Conservation (phyloP, 2,797 vertebrate species). For the Urosaurus nigricauda region DNA sequence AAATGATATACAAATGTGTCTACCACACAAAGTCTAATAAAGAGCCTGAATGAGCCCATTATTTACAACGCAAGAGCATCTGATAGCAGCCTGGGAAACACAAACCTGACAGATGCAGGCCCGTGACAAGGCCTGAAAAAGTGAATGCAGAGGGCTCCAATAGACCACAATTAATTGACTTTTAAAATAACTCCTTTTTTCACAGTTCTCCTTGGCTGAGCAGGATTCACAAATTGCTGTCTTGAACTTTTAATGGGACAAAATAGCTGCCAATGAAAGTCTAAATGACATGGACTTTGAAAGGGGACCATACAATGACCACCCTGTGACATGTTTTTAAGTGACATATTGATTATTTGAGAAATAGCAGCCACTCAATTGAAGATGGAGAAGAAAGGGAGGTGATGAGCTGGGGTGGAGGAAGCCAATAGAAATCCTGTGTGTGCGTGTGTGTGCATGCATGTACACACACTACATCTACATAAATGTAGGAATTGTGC, state of each 20-base stretch:
- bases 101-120: slow-evolving; percentile 78
- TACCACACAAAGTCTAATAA: slow-evolving; percentile 64
- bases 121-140: slow-evolving; percentile 36
- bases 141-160: slow-evolving; percentile 65
- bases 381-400: slow-evolving; percentile 21
- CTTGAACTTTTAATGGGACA: slow-evolving; percentile 83
- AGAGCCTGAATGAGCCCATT: slow-evolving; percentile 70
- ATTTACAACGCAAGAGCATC: slow-evolving; percentile 68
- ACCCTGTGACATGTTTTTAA: slow-evolving; percentile 71
- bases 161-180: slow-evolving; percentile 83
- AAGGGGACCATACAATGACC: slow-evolving; percentile 77
- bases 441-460: too few relatives aligned
- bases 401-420: background rate
- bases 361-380: slow-evolving; percentile 40
- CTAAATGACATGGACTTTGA: slow-evolving; percentile 81
- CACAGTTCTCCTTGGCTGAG: slow-evolving; percentile 80
- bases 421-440: too few relatives aligned
- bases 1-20: slow-evolving; percentile 79
- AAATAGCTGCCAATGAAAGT: slow-evolving; percentile 86
- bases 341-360: slow-evolving; percentile 80
- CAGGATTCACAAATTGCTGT: slow-evolving; percentile 84
- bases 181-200: slow-evolving; percentile 81
- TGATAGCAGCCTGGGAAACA: slow-evolving; percentile 72
- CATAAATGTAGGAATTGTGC: too few relatives aligned
- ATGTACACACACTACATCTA: too few relatives aligned